Evolutionary conservation across 2,888 invertebrate genomes (phyloP).

Genomic region (Meghimatium bilineatum): DNA sequence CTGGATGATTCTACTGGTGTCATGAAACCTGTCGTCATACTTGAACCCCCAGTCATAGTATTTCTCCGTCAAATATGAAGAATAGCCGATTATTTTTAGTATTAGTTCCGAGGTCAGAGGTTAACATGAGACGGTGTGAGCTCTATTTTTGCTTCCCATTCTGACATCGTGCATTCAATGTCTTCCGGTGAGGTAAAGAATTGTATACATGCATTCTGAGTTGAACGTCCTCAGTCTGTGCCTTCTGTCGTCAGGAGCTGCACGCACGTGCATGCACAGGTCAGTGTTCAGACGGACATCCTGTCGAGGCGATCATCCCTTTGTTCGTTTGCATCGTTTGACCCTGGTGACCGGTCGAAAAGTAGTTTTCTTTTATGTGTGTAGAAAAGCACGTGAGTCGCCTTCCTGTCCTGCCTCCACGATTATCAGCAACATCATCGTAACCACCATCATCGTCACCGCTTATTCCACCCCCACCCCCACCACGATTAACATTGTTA

Average conservation of each 20-base stretch:
- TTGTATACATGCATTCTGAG: background rate
- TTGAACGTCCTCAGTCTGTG: constrained; percentile 5
- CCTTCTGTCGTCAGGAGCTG: constrained; percentile 25
- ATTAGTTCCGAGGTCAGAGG: constrained; percentile 9
- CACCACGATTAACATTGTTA: no score
- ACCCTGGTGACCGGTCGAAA: constrained; percentile 8
- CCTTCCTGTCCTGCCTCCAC: background rate
- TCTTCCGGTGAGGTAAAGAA: background rate
- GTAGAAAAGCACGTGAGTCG: background rate
- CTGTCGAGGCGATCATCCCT: constrained; percentile 1
- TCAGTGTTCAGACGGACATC: constrained; percentile 36
- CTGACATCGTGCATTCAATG: background rate
- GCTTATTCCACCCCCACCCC: no score
- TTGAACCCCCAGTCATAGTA: no score
- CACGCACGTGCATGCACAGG: constrained; percentile 34
- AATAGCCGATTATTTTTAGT: background rate
- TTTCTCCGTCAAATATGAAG: no score
- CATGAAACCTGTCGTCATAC: no score
- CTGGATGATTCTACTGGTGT: no score
- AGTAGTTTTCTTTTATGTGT: background rate
- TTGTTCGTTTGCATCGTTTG: constrained; percentile 13
- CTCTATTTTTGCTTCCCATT: background rate
- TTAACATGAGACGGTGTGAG: background rate
- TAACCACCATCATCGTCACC: no score
- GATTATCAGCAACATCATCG: background rate